phyloP scores from a whole-genome alignment of 2,888 invertebrate genomes.

The Mythimna albipuncta region DNA sequence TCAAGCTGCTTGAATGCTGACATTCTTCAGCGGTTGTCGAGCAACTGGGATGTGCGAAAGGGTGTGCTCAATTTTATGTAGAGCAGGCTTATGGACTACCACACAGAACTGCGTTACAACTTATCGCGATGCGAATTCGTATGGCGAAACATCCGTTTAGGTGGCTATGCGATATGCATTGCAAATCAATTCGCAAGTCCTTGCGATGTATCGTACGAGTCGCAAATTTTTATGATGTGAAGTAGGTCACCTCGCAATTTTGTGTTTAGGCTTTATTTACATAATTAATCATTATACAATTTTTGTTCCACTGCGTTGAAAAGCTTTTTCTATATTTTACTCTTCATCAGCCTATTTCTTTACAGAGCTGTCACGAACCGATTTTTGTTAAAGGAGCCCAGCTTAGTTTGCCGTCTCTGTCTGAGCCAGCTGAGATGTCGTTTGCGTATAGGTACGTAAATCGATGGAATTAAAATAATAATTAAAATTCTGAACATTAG shows the following conservation, averaged over 20 bases:
- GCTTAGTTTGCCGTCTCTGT: not conserved
- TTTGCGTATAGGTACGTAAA: not conserved
- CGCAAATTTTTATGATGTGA: too few species aligned
- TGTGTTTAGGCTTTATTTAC: too few species aligned
- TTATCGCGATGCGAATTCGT: too few species aligned
- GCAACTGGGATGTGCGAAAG: slow-evolving; percentile 65
- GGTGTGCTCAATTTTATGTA: not conserved
- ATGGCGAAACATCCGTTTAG: too few species aligned
- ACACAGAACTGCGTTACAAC: not conserved
- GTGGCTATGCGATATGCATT: too few species aligned
- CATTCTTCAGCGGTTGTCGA: slow-evolving; percentile 83
- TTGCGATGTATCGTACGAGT: too few species aligned
- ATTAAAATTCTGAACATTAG: too few species aligned
- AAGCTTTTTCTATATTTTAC: not conserved
- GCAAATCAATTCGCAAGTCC: too few species aligned
- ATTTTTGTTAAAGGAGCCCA: not conserved
- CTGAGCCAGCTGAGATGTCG: not conserved
- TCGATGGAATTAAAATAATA: too few species aligned
- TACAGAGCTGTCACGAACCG: not conserved
- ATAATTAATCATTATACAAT: too few species aligned
- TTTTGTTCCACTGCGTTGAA: not conserved
- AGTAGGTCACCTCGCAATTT: too few species aligned
- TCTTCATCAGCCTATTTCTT: not conserved
- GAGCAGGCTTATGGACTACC: not conserved
- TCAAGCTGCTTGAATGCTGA: slow-evolving; percentile 84